Conservation (phyloP, 2,797 vertebrate species). For the Australoheros facetus region DNA sequence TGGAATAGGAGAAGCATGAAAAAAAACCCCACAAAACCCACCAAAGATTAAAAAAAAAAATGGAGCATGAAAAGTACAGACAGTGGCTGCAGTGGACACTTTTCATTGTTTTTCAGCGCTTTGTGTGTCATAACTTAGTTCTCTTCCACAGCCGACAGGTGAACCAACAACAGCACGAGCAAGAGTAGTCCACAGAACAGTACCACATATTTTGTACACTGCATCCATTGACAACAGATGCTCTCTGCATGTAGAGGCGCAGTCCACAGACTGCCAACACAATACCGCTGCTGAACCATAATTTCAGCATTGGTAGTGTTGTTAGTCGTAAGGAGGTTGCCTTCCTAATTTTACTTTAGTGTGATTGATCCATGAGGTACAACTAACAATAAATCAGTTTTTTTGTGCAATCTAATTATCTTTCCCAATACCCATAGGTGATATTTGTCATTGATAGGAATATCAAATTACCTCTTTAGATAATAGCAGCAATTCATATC, state of each 20-base stretch:
- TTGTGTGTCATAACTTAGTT: background rate
- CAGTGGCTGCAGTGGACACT: background rate
- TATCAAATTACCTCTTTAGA: background rate
- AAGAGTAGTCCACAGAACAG: background rate
- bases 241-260: background rate
- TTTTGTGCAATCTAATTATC: background rate
- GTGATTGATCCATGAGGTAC: background rate
- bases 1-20: background rate
- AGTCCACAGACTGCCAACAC: background rate
- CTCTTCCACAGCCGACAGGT: background rate
- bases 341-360: background rate
- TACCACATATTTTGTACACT: background rate
- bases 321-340: background rate
- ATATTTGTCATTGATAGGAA: background rate
- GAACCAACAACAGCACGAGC: background rate
- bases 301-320: background rate
- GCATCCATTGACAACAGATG: background rate
- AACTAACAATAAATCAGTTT: background rate
- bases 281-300: background rate
- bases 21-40: background rate
- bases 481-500: background rate
- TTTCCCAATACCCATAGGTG: background rate
- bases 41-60: background rate
- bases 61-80: background rate
- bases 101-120: background rate